Conservation (phyloP, 2,888 invertebrate species). For the Epiblema foenella region DNA sequence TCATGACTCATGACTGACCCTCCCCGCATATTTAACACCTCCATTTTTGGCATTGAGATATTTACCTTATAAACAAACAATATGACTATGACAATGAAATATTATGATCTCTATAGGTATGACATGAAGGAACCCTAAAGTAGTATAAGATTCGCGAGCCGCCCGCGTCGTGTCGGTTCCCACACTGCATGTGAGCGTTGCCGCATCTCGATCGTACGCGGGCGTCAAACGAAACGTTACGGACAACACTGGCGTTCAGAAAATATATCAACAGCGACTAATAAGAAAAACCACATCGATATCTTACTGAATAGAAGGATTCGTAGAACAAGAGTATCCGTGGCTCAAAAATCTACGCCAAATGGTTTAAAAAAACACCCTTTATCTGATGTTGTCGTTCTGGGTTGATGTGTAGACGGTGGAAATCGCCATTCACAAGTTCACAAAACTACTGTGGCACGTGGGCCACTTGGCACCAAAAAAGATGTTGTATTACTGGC, state of each 20-base stretch:
- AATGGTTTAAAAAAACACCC: too few relatives aligned
- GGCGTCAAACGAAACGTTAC: slow-evolving; percentile 23
- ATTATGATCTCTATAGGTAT: neutral
- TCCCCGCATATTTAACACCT: too few relatives aligned
- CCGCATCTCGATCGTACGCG: slow-evolving; percentile 34
- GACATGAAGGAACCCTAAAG: slow-evolving; percentile 28
- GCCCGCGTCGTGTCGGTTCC: slow-evolving; percentile 41
- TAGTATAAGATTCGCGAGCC: slow-evolving; percentile 19
- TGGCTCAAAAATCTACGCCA: too few relatives aligned
- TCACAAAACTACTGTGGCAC: too few relatives aligned
- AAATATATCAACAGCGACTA: slow-evolving; percentile 9
- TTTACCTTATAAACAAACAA: neutral
- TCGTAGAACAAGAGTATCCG: too few relatives aligned
- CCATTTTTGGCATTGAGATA: too few relatives aligned
- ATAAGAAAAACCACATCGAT: neutral
- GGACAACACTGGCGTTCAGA: neutral
- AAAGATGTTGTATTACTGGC: too few relatives aligned
- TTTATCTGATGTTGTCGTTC: too few relatives aligned
- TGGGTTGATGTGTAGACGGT: too few relatives aligned
- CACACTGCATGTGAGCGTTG: slow-evolving; percentile 30
- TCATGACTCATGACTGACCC: too few relatives aligned
- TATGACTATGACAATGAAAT: neutral
- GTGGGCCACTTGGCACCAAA: too few relatives aligned
- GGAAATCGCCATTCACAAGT: too few relatives aligned
- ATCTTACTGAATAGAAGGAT: neutral